Evolutionary conservation across 2,797 vertebrate genomes (phyloP).

Genomic region (Limnodromus scolopaceus): DNA sequence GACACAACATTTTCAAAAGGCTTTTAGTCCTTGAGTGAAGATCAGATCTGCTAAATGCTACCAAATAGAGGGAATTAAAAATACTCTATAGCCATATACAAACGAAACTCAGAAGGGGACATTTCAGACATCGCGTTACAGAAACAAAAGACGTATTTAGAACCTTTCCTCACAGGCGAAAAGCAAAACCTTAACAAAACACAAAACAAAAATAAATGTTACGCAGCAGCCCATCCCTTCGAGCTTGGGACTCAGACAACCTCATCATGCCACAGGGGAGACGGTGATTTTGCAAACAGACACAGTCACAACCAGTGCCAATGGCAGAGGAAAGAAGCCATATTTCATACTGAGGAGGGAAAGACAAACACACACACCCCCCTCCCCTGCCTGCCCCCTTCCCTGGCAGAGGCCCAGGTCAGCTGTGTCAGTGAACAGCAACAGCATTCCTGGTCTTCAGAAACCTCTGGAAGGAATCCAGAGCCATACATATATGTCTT

Average conservation of each 20-base stretch:
- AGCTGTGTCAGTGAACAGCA: constrained; percentile 54
- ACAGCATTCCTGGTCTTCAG: constrained; percentile 41
- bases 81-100: not conserved
- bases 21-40: not conserved
- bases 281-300: constrained; percentile 23
- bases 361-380: constrained; percentile 57
- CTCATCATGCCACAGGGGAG: not conserved
- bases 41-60: not conserved
- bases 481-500: not conserved
- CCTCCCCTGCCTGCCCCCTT: not conserved
- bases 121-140: not conserved
- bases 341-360: constrained; percentile 60
- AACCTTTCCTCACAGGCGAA: not conserved
- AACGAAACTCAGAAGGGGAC: not conserved
- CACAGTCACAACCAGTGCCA: not conserved
- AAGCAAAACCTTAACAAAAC: not conserved
- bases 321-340: constrained; percentile 20
- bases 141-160: not conserved
- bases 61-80: not conserved
- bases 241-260: not conserved
- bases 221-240: not conserved
- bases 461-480: constrained; percentile 62
- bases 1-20: not conserved
- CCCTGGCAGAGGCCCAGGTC: constrained; percentile 49
- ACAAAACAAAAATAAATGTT: not conserved